phyloP scores from a whole-genome alignment of 2,797 vertebrate species.

The Scarus forsteni region DNA sequence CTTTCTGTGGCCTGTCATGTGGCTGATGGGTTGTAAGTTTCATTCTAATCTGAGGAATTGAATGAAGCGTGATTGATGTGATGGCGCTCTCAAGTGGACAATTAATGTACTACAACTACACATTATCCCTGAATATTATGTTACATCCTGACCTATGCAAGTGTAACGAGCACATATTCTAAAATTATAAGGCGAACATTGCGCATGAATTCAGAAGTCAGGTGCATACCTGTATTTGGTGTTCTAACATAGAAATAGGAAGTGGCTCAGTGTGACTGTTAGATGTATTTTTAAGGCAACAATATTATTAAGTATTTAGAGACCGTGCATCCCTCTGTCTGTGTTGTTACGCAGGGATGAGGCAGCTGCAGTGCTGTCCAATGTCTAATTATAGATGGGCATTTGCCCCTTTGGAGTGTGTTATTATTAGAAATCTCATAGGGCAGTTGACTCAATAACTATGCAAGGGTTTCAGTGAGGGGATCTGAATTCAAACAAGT shows the following conservation, averaged over 20 bases:
- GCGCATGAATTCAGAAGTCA: neutral
- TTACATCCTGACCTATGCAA: conserved; percentile 8
- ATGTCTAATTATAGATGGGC: conserved; percentile 79
- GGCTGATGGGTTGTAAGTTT: neutral
- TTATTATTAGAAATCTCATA: conserved; percentile 81
- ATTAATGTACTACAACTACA: conserved; percentile 46
- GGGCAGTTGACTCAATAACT: conserved; percentile 72
- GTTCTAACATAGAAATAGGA: neutral
- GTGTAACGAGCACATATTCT: neutral
- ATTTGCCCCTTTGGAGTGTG: conserved; percentile 67
- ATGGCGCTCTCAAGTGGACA: conserved; percentile 56
- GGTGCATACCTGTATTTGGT: neutral
- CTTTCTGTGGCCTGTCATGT: neutral
- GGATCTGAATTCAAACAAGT: conserved; percentile 53
- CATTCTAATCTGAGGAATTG: accelerated
- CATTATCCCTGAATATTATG: neutral
- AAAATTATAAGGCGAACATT: neutral
- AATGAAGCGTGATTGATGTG: conserved; percentile 23
- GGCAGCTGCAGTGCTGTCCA: conserved; percentile 60
- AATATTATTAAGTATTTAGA: conserved; percentile 23
- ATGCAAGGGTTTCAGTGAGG: conserved; percentile 68
- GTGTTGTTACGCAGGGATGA: conserved; percentile 22
- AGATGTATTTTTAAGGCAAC: neutral
- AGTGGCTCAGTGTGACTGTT: neutral
- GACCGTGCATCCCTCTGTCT: conserved; percentile 23